Conservation (phyloP, 2,888 invertebrate genomes). For the Meteorus colon region DNA sequence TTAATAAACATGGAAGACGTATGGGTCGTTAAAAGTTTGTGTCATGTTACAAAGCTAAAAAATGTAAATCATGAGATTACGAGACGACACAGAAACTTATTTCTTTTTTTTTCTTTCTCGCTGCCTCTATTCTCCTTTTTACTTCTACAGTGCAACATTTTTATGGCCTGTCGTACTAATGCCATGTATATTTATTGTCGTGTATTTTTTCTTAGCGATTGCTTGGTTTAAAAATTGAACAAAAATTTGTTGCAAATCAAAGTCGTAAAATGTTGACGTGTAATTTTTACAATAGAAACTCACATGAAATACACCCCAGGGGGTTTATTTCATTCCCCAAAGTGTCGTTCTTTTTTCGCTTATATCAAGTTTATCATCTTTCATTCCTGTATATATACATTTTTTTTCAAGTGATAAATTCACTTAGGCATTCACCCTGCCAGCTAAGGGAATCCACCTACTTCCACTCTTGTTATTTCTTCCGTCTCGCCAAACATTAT, state of each 20-base stretch:
- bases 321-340: background rate
- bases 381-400: background rate
- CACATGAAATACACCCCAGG: conserved; percentile 3
- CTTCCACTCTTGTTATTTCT: background rate
- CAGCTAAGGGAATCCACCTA: background rate
- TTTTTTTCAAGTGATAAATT: background rate
- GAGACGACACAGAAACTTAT: conserved; percentile 45
- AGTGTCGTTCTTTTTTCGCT: background rate
- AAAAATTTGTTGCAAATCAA: conserved; percentile 6
- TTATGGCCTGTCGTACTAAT: conserved; percentile 4
- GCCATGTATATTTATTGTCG: conserved; percentile 12
- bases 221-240: background rate
- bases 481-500: background rate
- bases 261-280: background rate
- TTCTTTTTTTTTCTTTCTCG: background rate
- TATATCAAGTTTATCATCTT: background rate
- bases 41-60: conserved; percentile 39
- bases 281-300: conserved; percentile 12
- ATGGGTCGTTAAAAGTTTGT: background rate
- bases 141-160: conserved; percentile 5
- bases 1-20: background rate
- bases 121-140: conserved; percentile 19
- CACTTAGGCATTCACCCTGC: background rate
- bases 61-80: conserved; percentile 61
- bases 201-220: background rate